Base-by-base conservation (phyloP, 1,140 invertebrate species). In the Mamestra configurata region DNA sequence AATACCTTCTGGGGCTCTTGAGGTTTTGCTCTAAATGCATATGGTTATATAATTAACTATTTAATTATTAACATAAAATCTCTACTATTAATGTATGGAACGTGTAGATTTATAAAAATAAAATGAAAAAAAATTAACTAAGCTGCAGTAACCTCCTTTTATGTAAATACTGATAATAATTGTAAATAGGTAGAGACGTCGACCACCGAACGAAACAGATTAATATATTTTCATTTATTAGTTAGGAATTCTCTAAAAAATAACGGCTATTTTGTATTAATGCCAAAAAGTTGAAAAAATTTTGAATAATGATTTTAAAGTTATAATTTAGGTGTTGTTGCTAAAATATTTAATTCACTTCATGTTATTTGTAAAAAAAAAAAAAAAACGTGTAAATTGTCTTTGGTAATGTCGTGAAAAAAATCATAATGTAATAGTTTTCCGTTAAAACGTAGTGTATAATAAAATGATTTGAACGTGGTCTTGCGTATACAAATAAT, bases 181-280 rank as follows among this genome's bases (percentile, higher is more conserved):
- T 82, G 80, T 84, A 82, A 75, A 82, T 82, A 81, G 40, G n/a
- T 51, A 72, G 64, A 68, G 37, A 68, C 64, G 79, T 77, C 55
- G 46, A 71, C 80, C 83, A 84, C 80, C 80, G 79, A 76, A 82
- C 71, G 79, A 76, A 82, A 66, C 73, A 68, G 64, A 53, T 75
- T 81, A 80, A 84, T 84, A 72, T 72, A 72, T 72, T 72, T 64
- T 72, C 43, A 72, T 31, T 31, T 24, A 22, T 72, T 53, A 46
- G 13, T 18, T 72, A 72, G 68, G 24, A 13, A 18, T 31, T 49
- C 31, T 72, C 24, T 18, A 35, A 35, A 72, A 11, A 20, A 1
- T 51, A 72, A 35, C 13, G 35, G 61, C 24, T 68, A 64, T 20
- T 35, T 64, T 61, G 57, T 55, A 68, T 78, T 78, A 78, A 68